A percentile compares a stretch with the other conserved stretches of the same genome.
These are phyloP conservation scores for Pammene aurita DNA, from an alignment of 2,888 invertebrate species.

Conservation along the genomic window DNA sequence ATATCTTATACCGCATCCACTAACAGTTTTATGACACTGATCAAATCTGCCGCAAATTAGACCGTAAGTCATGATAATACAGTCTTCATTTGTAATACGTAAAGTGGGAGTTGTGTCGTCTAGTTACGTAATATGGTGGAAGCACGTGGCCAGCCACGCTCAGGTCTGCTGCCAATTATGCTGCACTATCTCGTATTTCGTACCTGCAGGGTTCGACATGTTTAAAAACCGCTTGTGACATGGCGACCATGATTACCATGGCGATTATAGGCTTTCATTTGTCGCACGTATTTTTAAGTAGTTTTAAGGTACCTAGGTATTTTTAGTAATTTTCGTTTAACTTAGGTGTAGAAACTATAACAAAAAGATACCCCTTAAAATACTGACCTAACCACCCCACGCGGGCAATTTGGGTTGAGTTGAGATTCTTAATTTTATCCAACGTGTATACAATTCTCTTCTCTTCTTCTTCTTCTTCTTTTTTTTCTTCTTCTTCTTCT, in stretches of 20 bases:
- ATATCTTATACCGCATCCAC: neutral
- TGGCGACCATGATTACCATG: neutral
- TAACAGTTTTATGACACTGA: neutral
- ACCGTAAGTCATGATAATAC: neutral
- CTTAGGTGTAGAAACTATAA: too few species aligned
- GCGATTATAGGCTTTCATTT: neutral
- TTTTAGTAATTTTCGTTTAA: too few species aligned
- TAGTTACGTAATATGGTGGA: neutral
- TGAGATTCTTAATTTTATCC: too few species aligned
- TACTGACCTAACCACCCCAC: too few species aligned
- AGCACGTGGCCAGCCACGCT: constrained; percentile 20
- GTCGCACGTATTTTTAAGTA: too few species aligned
- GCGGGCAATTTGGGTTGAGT: too few species aligned
- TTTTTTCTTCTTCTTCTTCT: too few species aligned
- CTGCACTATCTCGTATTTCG: constrained; percentile 14
- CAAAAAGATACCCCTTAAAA: too few species aligned
- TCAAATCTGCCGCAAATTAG: neutral
- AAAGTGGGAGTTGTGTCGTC: neutral
- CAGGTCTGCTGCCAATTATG: constrained; percentile 16
- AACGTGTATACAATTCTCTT: too few species aligned
- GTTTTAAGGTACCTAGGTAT: too few species aligned
- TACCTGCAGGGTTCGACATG: constrained; percentile 4
- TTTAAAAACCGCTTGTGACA: neutral
- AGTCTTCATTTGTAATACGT: neutral
- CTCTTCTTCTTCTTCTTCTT: too few species aligned